phyloP scores from a whole-genome alignment of 2,797 vertebrate genomes.

The Potorous gilbertii region DNA sequence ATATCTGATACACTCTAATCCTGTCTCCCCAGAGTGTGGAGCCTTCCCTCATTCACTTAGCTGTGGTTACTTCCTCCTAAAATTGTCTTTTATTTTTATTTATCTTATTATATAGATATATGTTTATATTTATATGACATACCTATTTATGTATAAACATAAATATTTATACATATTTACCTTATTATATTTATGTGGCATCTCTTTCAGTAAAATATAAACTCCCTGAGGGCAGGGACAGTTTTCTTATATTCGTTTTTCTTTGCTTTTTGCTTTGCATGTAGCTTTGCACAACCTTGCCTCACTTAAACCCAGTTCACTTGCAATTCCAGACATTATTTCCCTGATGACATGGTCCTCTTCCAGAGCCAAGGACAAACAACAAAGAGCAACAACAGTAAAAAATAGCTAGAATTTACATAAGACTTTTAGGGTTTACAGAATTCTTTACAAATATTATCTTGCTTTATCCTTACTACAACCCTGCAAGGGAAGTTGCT shows the following conservation, averaged over 20 bases:
- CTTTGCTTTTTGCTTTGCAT: background rate
- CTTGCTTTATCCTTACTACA: background rate
- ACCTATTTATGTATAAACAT: too few relatives aligned
- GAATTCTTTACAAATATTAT: background rate
- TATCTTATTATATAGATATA: too few relatives aligned
- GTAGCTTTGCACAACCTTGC: too few relatives aligned
- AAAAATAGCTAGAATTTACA: background rate
- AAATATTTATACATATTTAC: too few relatives aligned
- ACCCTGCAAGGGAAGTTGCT: background rate
- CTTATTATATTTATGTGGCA: too few relatives aligned
- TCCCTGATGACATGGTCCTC: too few relatives aligned
- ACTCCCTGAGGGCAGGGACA: background rate
- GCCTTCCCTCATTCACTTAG: background rate
- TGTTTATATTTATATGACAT: too few relatives aligned
- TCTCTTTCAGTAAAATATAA: background rate
- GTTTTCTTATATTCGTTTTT: background rate
- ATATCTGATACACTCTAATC: background rate
- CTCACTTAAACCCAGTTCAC: too few relatives aligned
- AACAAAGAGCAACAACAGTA: background rate
- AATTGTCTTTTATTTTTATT: background rate
- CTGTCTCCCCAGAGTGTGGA: background rate
- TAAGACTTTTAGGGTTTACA: background rate
- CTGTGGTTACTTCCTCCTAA: background rate
- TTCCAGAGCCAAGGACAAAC: too few relatives aligned
- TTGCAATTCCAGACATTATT: too few relatives aligned